phyloP scores from a whole-genome alignment of 2,888 invertebrate genomes.

The Aleiodes alternator region DNA sequence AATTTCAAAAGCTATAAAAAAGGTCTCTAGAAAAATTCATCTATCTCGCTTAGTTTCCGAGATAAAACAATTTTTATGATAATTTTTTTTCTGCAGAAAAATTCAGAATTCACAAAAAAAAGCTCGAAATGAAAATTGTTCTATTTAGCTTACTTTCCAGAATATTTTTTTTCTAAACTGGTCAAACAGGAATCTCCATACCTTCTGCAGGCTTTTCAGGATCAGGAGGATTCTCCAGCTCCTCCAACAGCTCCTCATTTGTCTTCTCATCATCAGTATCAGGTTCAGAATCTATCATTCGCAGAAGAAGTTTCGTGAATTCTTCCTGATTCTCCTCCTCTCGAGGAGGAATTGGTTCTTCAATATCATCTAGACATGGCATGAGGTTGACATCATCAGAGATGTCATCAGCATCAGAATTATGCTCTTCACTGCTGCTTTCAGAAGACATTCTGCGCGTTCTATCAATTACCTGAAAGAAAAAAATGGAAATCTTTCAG shows the following conservation, averaged over 20 bases:
- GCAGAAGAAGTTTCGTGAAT: constrained; percentile 69
- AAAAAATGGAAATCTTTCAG: too few relatives aligned
- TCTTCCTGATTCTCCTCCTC: constrained; percentile 69
- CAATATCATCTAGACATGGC: constrained; percentile 40
- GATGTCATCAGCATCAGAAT: constrained; percentile 53
- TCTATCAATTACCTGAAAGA: not conserved
- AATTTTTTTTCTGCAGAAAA: too few relatives aligned
- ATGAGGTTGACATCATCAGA: constrained; percentile 35
- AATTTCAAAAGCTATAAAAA: too few relatives aligned
- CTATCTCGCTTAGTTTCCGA: too few relatives aligned
- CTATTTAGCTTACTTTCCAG: too few relatives aligned
- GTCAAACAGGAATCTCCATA: not conserved
- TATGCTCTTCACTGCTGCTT: constrained; percentile 60
- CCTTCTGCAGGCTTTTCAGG: constrained; percentile 22
- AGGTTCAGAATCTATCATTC: constrained; percentile 67
- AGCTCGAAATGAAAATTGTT: too few relatives aligned
- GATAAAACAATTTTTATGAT: too few relatives aligned
- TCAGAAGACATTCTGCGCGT: constrained; percentile 65
- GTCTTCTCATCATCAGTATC: constrained; percentile 65
- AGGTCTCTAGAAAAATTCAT: too few relatives aligned
- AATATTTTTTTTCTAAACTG: too few relatives aligned
- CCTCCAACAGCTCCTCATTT: constrained; percentile 45
- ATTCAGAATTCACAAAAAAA: too few relatives aligned
- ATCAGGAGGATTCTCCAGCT: constrained; percentile 13
- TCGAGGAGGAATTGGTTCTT: constrained; percentile 52